Conservation (phyloP, 2,113 vertebrate species). For the Otolemur garnettii region DNA sequence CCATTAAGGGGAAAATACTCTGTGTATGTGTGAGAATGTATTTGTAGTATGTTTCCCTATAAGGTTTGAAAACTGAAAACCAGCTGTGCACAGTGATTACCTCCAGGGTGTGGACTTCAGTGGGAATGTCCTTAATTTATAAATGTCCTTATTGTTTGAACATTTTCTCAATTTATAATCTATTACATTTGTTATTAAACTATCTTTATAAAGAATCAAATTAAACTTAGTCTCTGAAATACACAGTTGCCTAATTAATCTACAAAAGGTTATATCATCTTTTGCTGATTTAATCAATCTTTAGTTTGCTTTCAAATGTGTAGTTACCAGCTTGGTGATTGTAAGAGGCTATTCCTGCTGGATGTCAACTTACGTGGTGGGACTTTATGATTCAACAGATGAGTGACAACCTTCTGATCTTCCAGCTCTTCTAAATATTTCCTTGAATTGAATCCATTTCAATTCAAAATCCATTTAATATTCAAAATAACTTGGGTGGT, state of each 20-base stretch:
- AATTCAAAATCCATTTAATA: not conserved
- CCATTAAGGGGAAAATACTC: not conserved
- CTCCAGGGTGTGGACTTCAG: not conserved
- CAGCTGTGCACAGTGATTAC: not conserved
- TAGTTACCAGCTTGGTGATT: not conserved
- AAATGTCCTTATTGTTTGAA: constrained; percentile 15
- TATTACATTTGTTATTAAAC: not conserved
- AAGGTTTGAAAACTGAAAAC: not conserved
- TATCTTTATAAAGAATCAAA: constrained; percentile 30
- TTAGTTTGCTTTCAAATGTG: not conserved
- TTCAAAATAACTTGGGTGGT: not conserved
- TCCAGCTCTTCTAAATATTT: not conserved
- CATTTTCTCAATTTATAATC: constrained; percentile 30
- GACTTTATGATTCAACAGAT: not conserved
- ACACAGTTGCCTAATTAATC: not conserved
- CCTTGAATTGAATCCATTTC: not conserved
- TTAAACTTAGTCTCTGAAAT: not conserved
- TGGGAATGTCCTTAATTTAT: not conserved
- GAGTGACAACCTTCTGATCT: not conserved
- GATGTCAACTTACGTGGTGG: not conserved
- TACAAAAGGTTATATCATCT: not conserved
- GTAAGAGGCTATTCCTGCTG: not conserved
- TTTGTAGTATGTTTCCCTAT: not conserved
- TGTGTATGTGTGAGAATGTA: not conserved
- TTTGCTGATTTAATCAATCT: not conserved